Base-by-base conservation (phyloP, 2,797 vertebrate species). In the Oreonectes daqikongensis region DNA sequence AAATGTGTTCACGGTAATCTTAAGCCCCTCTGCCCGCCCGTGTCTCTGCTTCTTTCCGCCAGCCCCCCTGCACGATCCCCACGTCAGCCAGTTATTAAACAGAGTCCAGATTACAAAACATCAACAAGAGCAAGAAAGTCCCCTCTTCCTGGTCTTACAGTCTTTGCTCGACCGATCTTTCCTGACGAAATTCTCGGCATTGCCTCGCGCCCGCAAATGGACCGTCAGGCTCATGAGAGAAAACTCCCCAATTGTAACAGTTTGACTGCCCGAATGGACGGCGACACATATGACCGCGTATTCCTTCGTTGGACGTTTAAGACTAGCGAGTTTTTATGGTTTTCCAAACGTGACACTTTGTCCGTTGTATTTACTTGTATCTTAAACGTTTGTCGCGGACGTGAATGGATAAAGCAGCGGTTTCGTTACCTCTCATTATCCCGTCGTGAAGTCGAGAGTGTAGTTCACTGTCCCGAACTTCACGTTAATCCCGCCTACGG, bases 401-500 rank as follows among this genome's bases (percentile, higher is more conserved):
- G 24, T 30, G 32, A 69, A 22, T 42, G 66, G 61, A 44, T 53
- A 64, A 63, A 70, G 28, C 30, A 14, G 30, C 9, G 67, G 18
- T 53, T 42, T 70, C 24, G 22, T 12, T 55, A 18, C n/a, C 66
- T 30, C 63, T 80, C 80, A 80, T 76, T 74, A 73, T 79, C 67
- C 10, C 81, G 79, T 78, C 61, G 79, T 53, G 44, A 83, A 87
- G 84, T 81, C 72, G 63, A 86, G 79, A 48, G 32, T 87, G 82
- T 83, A 79, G 83, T 86, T 88, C 84, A 86, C 88, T 87, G 87
- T 86, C 84, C 81, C 80, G 53, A 84, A 84, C 81, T 86, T 81
- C 72, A 65, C 61, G 35, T 60, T 70, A 65, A 48, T 74, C 81
- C 84, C 40, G 55, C 87, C 90, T 83, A 74, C 28, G 14, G 0